Percentiles rank a stretch among this genome's conserved stretches.
Evolutionary conservation across 2,797 vertebrate genomes (phyloP).

Genomic region (Heteromormyrus szaboi): DNA sequence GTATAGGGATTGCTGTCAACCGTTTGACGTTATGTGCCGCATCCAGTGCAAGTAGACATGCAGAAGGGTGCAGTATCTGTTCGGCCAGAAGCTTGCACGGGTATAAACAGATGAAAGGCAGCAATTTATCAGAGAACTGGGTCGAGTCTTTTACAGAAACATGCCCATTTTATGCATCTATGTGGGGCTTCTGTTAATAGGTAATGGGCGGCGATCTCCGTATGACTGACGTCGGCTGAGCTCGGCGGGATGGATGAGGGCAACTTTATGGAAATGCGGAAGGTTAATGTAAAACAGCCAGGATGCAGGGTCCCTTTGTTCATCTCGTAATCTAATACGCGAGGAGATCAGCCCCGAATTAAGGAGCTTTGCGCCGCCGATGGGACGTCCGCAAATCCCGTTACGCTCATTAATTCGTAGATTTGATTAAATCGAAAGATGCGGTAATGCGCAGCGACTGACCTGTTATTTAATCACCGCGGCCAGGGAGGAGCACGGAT

Average conservation of each 20-base stretch:
- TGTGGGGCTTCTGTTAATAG: not conserved
- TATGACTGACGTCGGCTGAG: slow-evolving; percentile 16
- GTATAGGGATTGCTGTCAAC: not conserved
- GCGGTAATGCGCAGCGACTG: slow-evolving; percentile 29
- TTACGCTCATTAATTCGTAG: slow-evolving; percentile 37
- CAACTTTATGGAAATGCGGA: slow-evolving; percentile 16
- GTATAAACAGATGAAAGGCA: not conserved
- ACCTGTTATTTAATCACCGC: slow-evolving; percentile 33
- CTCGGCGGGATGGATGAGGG: not conserved
- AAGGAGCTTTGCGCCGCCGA: slow-evolving; percentile 32
- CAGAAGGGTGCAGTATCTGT: not conserved
- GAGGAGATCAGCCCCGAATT: slow-evolving; percentile 41
- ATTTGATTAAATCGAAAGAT: slow-evolving; percentile 40
- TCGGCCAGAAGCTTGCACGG: not conserved
- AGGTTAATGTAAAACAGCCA: slow-evolving; percentile 35
- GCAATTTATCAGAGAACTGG: not conserved
- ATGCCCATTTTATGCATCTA: not conserved
- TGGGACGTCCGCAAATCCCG: slow-evolving; percentile 31
- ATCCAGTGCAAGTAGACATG: not conserved
- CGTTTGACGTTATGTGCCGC: not conserved
- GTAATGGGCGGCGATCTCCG: not conserved
- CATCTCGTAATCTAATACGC: slow-evolving; percentile 39
- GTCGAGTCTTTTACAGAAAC: not conserved
- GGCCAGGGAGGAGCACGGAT: slow-evolving; percentile 18
- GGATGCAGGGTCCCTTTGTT: slow-evolving; percentile 38